Base-by-base conservation (phyloP, 2,113 vertebrate species). In the Corythornis cristatus region DNA sequence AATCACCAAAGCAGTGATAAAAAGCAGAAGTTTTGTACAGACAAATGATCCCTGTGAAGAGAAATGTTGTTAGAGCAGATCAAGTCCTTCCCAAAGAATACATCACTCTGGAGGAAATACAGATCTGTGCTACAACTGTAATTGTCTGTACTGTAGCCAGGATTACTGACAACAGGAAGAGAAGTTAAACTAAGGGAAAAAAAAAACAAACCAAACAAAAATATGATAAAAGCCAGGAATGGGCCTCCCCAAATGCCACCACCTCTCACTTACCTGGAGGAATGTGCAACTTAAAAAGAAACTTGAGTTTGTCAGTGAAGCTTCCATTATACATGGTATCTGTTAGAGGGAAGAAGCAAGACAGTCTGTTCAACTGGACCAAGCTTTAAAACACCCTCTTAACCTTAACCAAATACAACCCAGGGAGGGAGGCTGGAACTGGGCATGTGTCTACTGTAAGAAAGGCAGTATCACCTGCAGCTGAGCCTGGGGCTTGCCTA, bases 211-310 rank as follows among this genome's bases (percentile, higher is more conserved):
- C 3, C 40, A 31, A 10, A n/a, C 42, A 68, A 85, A 10, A 3
- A 80, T 11, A 80, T 11, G 9, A 51, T 16, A 90, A 77, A 91
- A 58, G 29, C 33, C 61, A 94, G 64, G 17, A 73, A 66, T 5
- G 85, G n/a, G 21, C 67, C 62, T 58, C 53, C 43, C 46, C 28
- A 83, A 12, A 75, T 33, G 29, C 20, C 60, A 72, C 18, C 2
- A 3, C 35, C 45, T 83, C 60, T 79, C 25, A 95, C 97, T 98
- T 96, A 99, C 99, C 99, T 97, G 99, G 98, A 89, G 98, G 99
- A 87, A 99, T 98, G 93, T 99, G 99, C 86, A 99, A 96, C 95
- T 99, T 99, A 98, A 99, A 99, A 95, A 99, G 98, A 85, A 99
- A 97, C 82, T 99, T 99, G 96, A 99, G 98, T 96, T 99, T 99